phyloP scores from a whole-genome alignment of 2,888 invertebrate genomes.

The Phyto melanocephala region DNA sequence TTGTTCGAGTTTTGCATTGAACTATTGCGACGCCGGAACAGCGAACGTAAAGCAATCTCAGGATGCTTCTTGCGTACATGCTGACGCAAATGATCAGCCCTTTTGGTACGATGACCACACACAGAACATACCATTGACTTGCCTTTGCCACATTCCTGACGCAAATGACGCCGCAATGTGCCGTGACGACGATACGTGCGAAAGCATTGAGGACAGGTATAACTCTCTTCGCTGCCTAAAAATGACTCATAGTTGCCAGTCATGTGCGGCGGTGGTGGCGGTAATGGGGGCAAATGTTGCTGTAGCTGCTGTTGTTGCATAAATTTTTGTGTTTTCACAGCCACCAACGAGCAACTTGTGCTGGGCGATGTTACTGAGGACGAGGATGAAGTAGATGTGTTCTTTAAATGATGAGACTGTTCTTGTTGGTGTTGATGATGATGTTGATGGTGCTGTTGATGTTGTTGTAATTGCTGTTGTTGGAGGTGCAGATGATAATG shows the following conservation, averaged over 20 bases:
- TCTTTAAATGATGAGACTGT: slow-evolving; percentile 48
- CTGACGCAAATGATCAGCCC: slow-evolving; percentile 80
- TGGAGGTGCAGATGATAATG: slow-evolving; percentile 53
- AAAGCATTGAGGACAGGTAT: slow-evolving; percentile 79
- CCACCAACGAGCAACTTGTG: background rate
- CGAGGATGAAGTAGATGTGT: slow-evolving; percentile 45
- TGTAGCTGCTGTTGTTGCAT: slow-evolving; percentile 24
- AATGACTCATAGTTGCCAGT: slow-evolving; percentile 39
- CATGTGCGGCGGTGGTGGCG: slow-evolving; percentile 57
- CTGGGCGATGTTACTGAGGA: slow-evolving; percentile 20
- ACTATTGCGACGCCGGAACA: slow-evolving; percentile 72
- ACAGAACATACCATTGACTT: slow-evolving; percentile 80
- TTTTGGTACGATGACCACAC: slow-evolving; percentile 80
- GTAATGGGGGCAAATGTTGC: slow-evolving; percentile 39
- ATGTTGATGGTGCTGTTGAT: slow-evolving; percentile 32
- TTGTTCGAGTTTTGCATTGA: slow-evolving; percentile 31
- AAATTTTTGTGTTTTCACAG: slow-evolving; percentile 20
- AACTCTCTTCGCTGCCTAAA: slow-evolving; percentile 72
- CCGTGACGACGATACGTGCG: slow-evolving; percentile 81
- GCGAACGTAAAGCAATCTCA: slow-evolving; percentile 77
- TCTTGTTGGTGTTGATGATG: slow-evolving; percentile 30
- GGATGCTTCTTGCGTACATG: slow-evolving; percentile 80
- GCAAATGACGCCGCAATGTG: slow-evolving; percentile 80
- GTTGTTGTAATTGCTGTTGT: slow-evolving; percentile 45
- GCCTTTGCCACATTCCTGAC: slow-evolving; percentile 81